Base-by-base conservation (phyloP, 2,113 vertebrate species). In the Melozone crissalis region DNA sequence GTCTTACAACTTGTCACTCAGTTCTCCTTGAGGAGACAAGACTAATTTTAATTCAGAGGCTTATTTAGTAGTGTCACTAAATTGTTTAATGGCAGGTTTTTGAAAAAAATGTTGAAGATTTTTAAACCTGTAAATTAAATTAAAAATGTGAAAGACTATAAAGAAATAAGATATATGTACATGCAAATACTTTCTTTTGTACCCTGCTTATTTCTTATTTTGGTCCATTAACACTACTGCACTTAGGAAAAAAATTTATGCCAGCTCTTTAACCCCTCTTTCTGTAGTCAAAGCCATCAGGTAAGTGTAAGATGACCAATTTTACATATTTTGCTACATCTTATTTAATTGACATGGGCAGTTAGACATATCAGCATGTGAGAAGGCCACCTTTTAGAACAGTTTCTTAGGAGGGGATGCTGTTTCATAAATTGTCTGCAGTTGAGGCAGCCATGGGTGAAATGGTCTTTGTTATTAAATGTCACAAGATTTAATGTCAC, bases 391-490 rank as follows among this genome's bases (percentile, higher is more conserved):
- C 81, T 87, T 95, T 90, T 43, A 78, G 66, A 84, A 93, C 77
- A 96, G 94, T 91, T 97, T 97, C 91, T 94, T 96, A 93, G 79
- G 58, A 94, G 89, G 90, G 58, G 96, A 97, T 9, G 39, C 77
- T 96, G 79, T 88, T 97, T 93, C 95, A 95, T 96, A 98, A 97
- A 98, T 98, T 55, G 88, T 96, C 95, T 95, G 94, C 78, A 90
- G 65, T 79, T 93, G 90, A 98, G 92, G 97, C 96, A 98, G 96
- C 94, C 97, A 98, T 97, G 98, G 97, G 93, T 98, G 97, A 98
- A 98, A 98, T 98, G 97, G 97, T 86, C 97, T 98, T 98, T 97
- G 97, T 96, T 98, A 97, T 97, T 97, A 98, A 98, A 98, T 98
- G 97, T 98, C 98, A 98, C 95, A 97, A 97, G 97, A 98, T 97